These are phyloP conservation scores for Arctopsyche grandis DNA, from an alignment of 1,140 invertebrate species.

Conservation along the genomic window DNA sequence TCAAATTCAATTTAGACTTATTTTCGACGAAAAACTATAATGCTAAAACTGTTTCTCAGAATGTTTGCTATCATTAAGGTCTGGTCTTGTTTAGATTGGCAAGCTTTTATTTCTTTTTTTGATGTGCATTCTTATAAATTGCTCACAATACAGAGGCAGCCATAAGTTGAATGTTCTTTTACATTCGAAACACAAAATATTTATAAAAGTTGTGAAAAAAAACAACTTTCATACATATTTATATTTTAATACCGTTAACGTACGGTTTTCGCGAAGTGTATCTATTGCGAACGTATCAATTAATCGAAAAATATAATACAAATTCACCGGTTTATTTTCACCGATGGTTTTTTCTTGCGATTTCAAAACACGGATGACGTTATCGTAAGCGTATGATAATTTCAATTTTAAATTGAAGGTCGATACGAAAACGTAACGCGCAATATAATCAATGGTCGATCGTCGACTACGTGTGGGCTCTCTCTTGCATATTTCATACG, in stretches of 20 bases:
- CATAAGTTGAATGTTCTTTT: not conserved
- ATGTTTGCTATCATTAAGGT: not conserved
- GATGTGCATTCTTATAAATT: conserved; percentile 13
- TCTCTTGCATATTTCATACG: no score
- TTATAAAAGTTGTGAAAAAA: not conserved
- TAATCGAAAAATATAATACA: no score
- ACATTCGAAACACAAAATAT: not conserved
- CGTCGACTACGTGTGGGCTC: no score
- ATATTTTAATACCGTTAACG: not conserved
- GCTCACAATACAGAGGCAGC: not conserved
- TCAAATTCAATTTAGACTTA: not conserved
- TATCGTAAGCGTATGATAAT: not conserved
- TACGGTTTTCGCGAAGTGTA: conserved; percentile 3
- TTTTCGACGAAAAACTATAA: not conserved
- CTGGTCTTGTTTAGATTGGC: not conserved
- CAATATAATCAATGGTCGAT: not conserved
- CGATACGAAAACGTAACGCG: not conserved
- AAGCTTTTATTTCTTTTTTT: not conserved
- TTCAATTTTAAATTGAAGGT: not conserved
- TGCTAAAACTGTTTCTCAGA: not conserved
- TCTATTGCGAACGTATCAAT: no score
- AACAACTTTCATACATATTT: not conserved
- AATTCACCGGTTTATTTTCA: no score
- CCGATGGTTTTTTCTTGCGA: not conserved
- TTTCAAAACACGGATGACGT: not conserved